Percentiles rank a stretch among this genome's conserved stretches.
Conservation (phyloP, 1,140 invertebrate species). For the Polypedilum pembai region DNA sequence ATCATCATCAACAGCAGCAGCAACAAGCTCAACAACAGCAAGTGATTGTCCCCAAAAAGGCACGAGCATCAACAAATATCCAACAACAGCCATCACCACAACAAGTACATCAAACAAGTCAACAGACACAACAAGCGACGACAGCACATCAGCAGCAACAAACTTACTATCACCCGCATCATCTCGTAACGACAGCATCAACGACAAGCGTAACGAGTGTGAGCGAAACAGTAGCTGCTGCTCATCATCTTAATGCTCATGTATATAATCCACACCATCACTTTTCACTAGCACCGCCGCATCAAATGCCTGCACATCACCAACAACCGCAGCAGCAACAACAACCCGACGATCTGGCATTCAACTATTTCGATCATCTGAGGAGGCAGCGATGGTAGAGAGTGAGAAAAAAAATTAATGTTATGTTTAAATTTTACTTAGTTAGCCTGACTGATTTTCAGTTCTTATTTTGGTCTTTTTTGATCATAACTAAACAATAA, state of each 20-base stretch:
- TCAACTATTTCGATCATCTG: constrained; percentile 50
- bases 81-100: constrained; percentile 18
- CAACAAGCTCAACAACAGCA: constrained; percentile 21
- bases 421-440: too few species aligned
- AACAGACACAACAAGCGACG: constrained; percentile 28
- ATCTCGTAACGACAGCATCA: not conserved
- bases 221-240: not conserved
- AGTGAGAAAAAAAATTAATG: too few species aligned
- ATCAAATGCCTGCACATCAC: not conserved
- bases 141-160: constrained; percentile 46
- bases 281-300: not conserved
- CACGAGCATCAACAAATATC: constrained; percentile 19
- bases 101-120: not conserved
- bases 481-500: too few species aligned
- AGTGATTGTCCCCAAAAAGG: constrained; percentile 1
- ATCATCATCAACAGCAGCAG: constrained; percentile 21
- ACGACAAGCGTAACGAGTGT: not conserved
- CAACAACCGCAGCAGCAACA: not conserved
- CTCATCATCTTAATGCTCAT: constrained; percentile 14
- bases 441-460: too few species aligned
- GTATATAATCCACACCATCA: constrained; percentile 27
- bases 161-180: constrained; percentile 45
- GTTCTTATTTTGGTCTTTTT: too few species aligned
- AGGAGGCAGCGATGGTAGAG: constrained; percentile 49
- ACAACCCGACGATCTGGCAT: constrained; percentile 49